Percentiles rank a stretch among this genome's conserved stretches.
Conservation (phyloP, 1,140 invertebrate species). For the Trichoplusia ni region DNA sequence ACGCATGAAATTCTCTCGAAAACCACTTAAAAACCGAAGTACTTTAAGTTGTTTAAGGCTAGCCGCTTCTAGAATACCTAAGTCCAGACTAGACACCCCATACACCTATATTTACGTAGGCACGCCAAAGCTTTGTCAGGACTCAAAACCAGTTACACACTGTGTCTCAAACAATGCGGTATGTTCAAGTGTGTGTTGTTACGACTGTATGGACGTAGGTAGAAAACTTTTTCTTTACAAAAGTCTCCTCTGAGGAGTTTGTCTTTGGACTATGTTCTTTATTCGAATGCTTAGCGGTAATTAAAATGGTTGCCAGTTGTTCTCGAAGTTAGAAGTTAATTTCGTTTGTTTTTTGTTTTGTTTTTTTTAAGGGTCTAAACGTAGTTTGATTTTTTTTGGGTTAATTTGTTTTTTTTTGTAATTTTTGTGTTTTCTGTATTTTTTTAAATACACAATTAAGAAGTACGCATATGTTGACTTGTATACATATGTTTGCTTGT, state of each 20-base stretch:
- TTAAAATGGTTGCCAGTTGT: too few species aligned
- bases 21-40: background rate
- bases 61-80: background rate
- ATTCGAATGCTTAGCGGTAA: too few species aligned
- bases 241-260: too few species aligned
- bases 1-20: background rate
- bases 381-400: too few species aligned
- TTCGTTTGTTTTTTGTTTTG: slow-evolving; percentile 6
- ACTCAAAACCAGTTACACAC: slow-evolving; percentile 15
- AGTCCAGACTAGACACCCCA: slow-evolving; percentile 2
- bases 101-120: slow-evolving; percentile 9
- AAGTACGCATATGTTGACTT: too few species aligned
- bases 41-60: too few species aligned
- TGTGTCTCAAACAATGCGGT: slow-evolving; percentile 9
- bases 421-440: background rate
- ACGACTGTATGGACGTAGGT: background rate
- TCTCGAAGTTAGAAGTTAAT: too few species aligned
- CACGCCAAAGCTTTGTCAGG: slow-evolving; percentile 2
- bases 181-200: background rate
- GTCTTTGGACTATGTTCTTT: too few species aligned
- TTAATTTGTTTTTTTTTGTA: background rate
- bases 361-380: too few species aligned
- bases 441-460: too few species aligned
- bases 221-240: background rate
- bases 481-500: too few species aligned